Evolutionary conservation across 2,797 vertebrate species (phyloP).

Genomic region (Pelochelys cantorii): DNA sequence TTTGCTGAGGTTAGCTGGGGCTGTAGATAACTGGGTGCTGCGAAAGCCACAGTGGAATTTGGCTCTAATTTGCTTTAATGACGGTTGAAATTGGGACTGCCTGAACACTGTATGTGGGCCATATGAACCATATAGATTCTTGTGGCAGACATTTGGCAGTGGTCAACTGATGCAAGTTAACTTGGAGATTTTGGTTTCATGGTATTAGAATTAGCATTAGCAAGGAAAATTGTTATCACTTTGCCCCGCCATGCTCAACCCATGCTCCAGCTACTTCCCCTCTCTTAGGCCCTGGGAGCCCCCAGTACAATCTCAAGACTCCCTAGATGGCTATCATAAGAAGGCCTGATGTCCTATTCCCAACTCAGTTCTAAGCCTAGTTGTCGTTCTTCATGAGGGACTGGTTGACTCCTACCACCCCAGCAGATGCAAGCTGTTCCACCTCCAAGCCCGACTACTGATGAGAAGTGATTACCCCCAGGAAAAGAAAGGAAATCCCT

Average conservation of each 20-base stretch:
- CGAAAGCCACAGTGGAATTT: neutral
- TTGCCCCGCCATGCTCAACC: neutral
- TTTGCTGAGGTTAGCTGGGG: neutral
- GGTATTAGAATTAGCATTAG: neutral
- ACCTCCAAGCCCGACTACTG: neutral
- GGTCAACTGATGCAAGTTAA: neutral
- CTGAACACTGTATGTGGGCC: neutral
- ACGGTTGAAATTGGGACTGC: neutral
- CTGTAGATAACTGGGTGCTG: neutral
- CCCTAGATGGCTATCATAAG: neutral
- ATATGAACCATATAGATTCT: neutral
- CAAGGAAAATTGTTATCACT: neutral
- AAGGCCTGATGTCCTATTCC: neutral
- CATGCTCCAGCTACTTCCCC: neutral
- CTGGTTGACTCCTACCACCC: neutral
- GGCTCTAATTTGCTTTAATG: neutral
- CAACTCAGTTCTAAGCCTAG: neutral
- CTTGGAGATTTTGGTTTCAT: neutral
- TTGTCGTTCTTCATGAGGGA: neutral
- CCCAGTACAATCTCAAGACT: neutral
- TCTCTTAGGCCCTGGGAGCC: neutral
- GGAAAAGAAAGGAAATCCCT: neutral
- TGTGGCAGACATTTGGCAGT: neutral
- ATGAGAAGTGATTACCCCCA: neutral
- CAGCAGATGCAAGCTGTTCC: neutral